A percentile compares a stretch with the other conserved stretches of the same genome.
Evolutionary conservation across 2,113 vertebrate genomes (phyloP).

Genomic region (Prunella himalayana): DNA sequence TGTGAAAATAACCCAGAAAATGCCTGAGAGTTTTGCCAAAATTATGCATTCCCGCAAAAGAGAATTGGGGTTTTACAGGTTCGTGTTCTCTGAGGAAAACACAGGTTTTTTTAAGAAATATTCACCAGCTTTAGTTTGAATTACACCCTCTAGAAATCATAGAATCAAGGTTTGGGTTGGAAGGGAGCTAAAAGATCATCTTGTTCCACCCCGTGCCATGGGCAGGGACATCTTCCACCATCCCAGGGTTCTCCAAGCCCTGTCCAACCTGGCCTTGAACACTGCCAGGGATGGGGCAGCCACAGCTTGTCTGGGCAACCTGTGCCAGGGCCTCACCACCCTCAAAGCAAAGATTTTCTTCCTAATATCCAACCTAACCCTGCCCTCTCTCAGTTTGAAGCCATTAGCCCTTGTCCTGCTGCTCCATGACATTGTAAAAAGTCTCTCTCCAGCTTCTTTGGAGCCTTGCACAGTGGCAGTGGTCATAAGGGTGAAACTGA

Average conservation of each 20-base stretch:
- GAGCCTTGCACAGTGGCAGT: background rate
- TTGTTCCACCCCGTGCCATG: background rate
- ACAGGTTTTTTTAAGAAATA: background rate
- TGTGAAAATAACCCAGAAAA: background rate
- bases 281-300: background rate
- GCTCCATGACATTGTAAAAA: background rate
- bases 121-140: background rate
- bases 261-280: accelerated
- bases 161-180: background rate
- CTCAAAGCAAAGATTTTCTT: background rate
- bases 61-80: background rate
- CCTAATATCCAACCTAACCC: background rate
- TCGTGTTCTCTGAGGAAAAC: background rate
- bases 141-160: background rate
- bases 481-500: background rate
- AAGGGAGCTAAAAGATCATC: background rate
- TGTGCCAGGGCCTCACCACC: accelerated
- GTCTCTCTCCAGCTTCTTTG: background rate
- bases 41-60: background rate
- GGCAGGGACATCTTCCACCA: background rate
- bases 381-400: background rate
- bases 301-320: background rate
- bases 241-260: accelerated
- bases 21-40: background rate
- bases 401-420: background rate